phyloP scores from a whole-genome alignment of 2,888 invertebrate species.

The Lathronympha strigana region DNA sequence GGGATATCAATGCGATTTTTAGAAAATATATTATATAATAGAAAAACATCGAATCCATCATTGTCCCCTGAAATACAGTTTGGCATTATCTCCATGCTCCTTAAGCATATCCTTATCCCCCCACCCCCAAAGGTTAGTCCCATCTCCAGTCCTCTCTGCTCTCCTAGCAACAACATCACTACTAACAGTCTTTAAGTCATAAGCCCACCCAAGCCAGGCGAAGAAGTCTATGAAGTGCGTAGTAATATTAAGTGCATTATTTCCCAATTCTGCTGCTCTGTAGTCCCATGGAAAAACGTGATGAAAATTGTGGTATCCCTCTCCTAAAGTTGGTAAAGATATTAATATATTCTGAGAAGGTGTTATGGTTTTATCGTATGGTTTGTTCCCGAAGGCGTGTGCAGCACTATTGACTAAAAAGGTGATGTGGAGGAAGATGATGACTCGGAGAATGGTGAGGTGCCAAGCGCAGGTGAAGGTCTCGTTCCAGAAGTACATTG shows the following conservation, averaged over 20 bases:
- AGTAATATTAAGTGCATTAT: constrained; percentile 36
- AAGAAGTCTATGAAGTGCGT: constrained; percentile 35
- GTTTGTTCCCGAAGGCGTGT: constrained; percentile 94
- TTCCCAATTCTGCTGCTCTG: constrained; percentile 86
- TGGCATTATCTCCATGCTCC: constrained; percentile 1
- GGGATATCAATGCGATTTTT: too few relatives aligned
- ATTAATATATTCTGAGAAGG: constrained; percentile 14
- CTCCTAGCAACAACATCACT: not conserved
- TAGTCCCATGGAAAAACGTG: constrained; percentile 92
- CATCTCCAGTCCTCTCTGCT: constrained; percentile 26
- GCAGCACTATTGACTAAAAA: constrained; percentile 97
- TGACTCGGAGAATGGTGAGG: constrained; percentile 90
- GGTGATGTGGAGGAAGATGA: constrained; percentile 90
- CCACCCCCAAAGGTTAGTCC: constrained; percentile 21
- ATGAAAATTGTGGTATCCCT: constrained; percentile 95
- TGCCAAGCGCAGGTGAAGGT: constrained; percentile 89
- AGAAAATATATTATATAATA: too few relatives aligned
- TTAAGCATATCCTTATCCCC: constrained; percentile 12
- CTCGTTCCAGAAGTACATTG: constrained; percentile 92
- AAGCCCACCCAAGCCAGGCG: constrained; percentile 87
- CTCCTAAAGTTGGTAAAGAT: constrained; percentile 52
- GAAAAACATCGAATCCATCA: not conserved
- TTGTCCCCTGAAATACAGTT: not conserved
- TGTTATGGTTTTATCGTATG: constrained; percentile 90
- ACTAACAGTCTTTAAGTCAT: constrained; percentile 88